Evolutionary conservation across 2,113 vertebrate species (phyloP).

Genomic region (Propithecus coquereli): DNA sequence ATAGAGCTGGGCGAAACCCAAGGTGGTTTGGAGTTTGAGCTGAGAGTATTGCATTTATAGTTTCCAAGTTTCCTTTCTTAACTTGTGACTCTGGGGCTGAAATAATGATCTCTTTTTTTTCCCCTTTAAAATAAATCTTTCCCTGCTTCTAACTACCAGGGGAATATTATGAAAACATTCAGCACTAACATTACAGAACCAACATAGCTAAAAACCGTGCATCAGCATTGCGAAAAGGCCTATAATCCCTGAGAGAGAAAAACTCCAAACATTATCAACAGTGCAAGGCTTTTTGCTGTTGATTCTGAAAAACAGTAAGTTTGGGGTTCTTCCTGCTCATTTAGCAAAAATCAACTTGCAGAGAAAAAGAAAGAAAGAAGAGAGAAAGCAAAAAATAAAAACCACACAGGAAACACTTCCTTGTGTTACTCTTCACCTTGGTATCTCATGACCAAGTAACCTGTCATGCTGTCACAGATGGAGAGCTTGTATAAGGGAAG

Average conservation of each 20-base stretch:
- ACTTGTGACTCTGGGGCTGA: slow-evolving; percentile 71
- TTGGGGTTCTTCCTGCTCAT: slow-evolving; percentile 33
- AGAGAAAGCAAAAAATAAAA: neutral
- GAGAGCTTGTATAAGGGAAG: neutral
- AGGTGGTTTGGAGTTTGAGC: slow-evolving; percentile 51
- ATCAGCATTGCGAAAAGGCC: slow-evolving; percentile 69
- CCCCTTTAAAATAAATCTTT: slow-evolving; percentile 75
- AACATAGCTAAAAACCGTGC: slow-evolving; percentile 66
- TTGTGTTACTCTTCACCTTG: neutral
- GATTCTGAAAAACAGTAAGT: slow-evolving; percentile 62
- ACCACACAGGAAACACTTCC: neutral
- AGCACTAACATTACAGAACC: slow-evolving; percentile 73
- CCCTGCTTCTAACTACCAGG: slow-evolving; percentile 62
- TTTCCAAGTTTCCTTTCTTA: slow-evolving; percentile 66
- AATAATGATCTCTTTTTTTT: slow-evolving; percentile 74
- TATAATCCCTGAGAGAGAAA: slow-evolving; percentile 58
- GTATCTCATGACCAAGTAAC: neutral
- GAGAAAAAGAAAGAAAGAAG: neutral
- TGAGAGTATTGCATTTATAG: slow-evolving; percentile 49
- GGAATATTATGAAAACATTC: slow-evolving; percentile 76
- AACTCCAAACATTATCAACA: slow-evolving; percentile 57
- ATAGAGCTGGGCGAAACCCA: slow-evolving; percentile 32
- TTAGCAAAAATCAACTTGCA: slow-evolving; percentile 60
- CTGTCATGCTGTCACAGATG: neutral
- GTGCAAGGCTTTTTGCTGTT: slow-evolving; percentile 50